Evolutionary conservation across 2,888 invertebrate species (phyloP).

Genomic region (Drosophila subsilvestris): DNA sequence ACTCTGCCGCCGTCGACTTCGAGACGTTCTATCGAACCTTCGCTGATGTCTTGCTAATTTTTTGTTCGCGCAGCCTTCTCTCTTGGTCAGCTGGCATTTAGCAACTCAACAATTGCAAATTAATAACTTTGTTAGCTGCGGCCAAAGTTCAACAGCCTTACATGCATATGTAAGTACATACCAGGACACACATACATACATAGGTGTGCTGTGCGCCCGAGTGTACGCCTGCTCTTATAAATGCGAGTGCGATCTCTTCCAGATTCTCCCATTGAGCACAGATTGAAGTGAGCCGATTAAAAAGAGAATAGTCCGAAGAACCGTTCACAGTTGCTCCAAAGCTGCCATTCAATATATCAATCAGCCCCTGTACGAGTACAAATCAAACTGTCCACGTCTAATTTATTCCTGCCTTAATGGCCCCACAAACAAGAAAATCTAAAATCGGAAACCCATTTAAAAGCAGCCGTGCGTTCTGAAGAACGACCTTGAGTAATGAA

Average conservation of each 20-base stretch:
- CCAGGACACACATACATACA: too few relatives aligned
- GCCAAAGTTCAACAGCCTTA: constrained; percentile 55
- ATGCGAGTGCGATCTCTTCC: constrained; percentile 46
- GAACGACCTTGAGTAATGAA: constrained; percentile 57
- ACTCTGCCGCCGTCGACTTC: constrained; percentile 57
- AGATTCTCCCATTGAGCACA: constrained; percentile 8
- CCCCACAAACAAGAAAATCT: constrained; percentile 17
- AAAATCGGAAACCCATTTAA: constrained; percentile 39
- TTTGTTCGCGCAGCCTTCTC: constrained; percentile 9
- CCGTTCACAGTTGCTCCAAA: constrained; percentile 53
- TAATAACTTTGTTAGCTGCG: constrained; percentile 52
- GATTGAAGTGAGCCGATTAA: not conserved
- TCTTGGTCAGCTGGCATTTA: constrained; percentile 40
- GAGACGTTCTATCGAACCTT: constrained; percentile 32
- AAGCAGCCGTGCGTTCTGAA: constrained; percentile 31
- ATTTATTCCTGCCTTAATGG: constrained; percentile 60
- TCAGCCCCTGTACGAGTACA: constrained; percentile 21
- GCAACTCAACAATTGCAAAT: constrained; percentile 65
- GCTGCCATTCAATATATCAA: constrained; percentile 31
- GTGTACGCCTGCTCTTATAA: constrained; percentile 50
- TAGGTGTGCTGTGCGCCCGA: constrained; percentile 22
- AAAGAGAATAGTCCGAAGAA: constrained; percentile 46
- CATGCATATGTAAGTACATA: not conserved
- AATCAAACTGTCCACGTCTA: constrained; percentile 41
- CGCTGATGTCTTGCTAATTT: constrained; percentile 51